These are phyloP conservation scores for Neria commutata DNA, from an alignment of 2,888 invertebrate genomes.

Conservation along the genomic window DNA sequence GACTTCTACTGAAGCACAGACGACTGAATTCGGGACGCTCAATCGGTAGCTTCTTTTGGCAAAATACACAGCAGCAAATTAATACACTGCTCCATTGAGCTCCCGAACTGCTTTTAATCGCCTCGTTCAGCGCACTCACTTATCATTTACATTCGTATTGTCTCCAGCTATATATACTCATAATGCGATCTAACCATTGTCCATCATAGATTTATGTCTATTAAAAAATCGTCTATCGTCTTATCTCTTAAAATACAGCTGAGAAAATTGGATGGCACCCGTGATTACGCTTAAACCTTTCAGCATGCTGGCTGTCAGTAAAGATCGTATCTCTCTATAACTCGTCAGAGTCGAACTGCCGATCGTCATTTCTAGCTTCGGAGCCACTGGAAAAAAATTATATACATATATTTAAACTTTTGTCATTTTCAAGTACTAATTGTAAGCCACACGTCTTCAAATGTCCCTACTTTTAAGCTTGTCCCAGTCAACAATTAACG, in stretches of 20 bases:
- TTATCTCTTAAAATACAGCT: constrained; percentile 41
- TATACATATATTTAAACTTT: too few relatives aligned
- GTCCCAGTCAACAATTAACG: too few relatives aligned
- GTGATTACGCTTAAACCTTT: constrained; percentile 41
- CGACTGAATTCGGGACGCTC: not conserved
- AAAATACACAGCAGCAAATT: not conserved
- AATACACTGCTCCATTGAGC: not conserved
- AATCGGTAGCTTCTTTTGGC: not conserved
- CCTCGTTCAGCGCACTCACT: too few relatives aligned
- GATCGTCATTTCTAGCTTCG: too few relatives aligned
- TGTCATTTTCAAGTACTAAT: too few relatives aligned
- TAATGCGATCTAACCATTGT: constrained; percentile 14
- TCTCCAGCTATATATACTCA: too few relatives aligned
- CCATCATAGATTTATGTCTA: constrained; percentile 33
- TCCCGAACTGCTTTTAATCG: constrained; percentile 9
- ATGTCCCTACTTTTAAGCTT: too few relatives aligned
- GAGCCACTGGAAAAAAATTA: too few relatives aligned
- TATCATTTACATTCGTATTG: too few relatives aligned
- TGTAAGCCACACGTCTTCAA: too few relatives aligned
- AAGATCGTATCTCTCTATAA: not conserved
- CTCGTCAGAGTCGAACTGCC: too few relatives aligned
- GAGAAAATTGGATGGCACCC: constrained; percentile 50
- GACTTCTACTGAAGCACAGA: constrained; percentile 39
- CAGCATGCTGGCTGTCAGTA: not conserved
- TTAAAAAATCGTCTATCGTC: constrained; percentile 28